These are phyloP conservation scores for Limosa lapponica DNA, from an alignment of 2,797 vertebrate genomes.

Conservation along the genomic window DNA sequence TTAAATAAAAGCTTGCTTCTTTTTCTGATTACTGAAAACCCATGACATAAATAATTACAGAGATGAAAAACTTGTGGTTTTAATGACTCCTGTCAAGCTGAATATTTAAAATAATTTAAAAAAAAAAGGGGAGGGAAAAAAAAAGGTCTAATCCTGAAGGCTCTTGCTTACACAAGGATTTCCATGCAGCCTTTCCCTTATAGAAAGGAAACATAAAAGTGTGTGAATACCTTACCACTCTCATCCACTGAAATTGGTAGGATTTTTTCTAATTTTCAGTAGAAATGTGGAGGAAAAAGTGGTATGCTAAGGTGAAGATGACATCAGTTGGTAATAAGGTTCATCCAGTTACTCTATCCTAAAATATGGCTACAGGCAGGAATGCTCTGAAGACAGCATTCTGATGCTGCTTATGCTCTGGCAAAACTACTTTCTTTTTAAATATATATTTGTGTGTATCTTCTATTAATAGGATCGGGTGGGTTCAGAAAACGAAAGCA, in stretches of 20 bases:
- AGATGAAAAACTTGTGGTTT: background rate
- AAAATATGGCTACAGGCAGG: background rate
- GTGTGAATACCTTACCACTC: background rate
- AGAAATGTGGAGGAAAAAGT: background rate
- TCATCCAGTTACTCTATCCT: background rate
- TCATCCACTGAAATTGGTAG: background rate
- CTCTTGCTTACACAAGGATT: background rate
- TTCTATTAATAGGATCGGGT: slow-evolving; percentile 75
- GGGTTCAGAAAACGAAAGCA: slow-evolving; percentile 83
- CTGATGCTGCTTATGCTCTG: background rate
- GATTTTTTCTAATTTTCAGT: background rate
- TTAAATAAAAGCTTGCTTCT: background rate
- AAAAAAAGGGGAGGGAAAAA: background rate
- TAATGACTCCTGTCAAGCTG: background rate
- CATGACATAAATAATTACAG: background rate
- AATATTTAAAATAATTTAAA: background rate
- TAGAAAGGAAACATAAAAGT: background rate
- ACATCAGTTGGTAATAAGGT: background rate
- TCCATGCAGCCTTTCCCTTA: background rate
- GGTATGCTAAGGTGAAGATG: background rate
- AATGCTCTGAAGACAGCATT: background rate
- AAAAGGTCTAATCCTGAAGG: background rate
- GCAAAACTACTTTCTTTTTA: background rate
- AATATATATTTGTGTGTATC: background rate
- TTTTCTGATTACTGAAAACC: background rate